Percentiles rank a stretch among this genome's conserved stretches.
phyloP scores from a whole-genome alignment of 2,888 invertebrate genomes.

The Drosophila picticornis region DNA sequence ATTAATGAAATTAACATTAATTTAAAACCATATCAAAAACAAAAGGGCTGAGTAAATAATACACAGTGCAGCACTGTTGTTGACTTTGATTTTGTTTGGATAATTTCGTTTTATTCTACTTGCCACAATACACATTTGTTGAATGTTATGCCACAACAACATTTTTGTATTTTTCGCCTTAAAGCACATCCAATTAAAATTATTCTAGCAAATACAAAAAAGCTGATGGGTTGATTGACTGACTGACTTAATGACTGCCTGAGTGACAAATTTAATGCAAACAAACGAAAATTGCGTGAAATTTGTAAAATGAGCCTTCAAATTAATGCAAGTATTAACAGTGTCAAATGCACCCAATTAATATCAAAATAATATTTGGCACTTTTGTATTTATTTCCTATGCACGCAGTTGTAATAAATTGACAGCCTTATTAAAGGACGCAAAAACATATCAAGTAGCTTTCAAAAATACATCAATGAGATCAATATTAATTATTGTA shows the following conservation, averaged over 20 bases:
- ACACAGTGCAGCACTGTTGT: slow-evolving; percentile 30
- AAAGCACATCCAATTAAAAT: slow-evolving; percentile 53
- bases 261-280: slow-evolving; percentile 29
- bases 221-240: slow-evolving; percentile 48
- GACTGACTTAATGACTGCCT: slow-evolving; percentile 12
- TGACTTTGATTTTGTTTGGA: slow-evolving; percentile 41
- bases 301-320: slow-evolving; percentile 38
- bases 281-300: slow-evolving; percentile 40
- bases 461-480: neutral
- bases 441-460: neutral
- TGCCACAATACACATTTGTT: slow-evolving; percentile 59
- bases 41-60: slow-evolving; percentile 49
- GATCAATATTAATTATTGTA: neutral
- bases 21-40: slow-evolving; percentile 33
- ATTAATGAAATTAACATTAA: slow-evolving; percentile 76
- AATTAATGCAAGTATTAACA: slow-evolving; percentile 20
- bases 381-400: slow-evolving; percentile 19
- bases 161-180: slow-evolving; percentile 59
- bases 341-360: slow-evolving; percentile 31
- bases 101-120: slow-evolving; percentile 18
- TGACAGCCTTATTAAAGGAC: neutral
- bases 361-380: slow-evolving; percentile 11
- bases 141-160: slow-evolving; percentile 49
- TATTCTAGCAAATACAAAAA: slow-evolving; percentile 25
- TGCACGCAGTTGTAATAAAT: neutral